These are phyloP conservation scores for Daboia siamensis DNA, from an alignment of 2,113 vertebrate species.

Conservation along the genomic window DNA sequence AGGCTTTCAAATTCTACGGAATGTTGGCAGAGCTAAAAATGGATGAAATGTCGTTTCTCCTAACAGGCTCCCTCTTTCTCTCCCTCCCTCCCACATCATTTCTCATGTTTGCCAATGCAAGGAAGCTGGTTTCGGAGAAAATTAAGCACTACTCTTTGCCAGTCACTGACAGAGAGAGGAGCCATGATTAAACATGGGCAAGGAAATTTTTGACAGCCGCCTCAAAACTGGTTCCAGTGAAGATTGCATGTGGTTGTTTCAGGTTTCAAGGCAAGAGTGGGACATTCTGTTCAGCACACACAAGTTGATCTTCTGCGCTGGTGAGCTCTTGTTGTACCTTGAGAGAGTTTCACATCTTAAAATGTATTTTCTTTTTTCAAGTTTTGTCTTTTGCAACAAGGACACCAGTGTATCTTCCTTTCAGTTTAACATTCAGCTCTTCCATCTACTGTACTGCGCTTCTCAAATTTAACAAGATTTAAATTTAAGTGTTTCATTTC, in stretches of 20 bases:
- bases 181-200: constrained; percentile 53
- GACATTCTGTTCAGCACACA: constrained; percentile 11
- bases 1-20: constrained; percentile 51
- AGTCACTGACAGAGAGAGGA: constrained; percentile 54
- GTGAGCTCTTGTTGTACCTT: constrained; percentile 18
- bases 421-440: not conserved
- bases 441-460: not conserved
- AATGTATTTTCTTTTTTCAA: not conserved
- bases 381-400: not conserved
- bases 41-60: constrained; percentile 42
- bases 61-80: not conserved
- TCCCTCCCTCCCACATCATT: constrained; percentile 30
- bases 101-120: constrained; percentile 52
- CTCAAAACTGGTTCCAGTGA: constrained; percentile 27
- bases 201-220: constrained; percentile 46
- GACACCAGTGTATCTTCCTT: not conserved
- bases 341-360: constrained; percentile 15
- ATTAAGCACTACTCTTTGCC: constrained; percentile 42
- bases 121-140: constrained; percentile 36
- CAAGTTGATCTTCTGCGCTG: constrained; percentile 36
- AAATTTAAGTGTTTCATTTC: not conserved
- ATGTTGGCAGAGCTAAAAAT: constrained; percentile 55
- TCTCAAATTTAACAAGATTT: not conserved
- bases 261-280: constrained; percentile 25
- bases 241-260: constrained; percentile 31